Percentiles rank a stretch among this genome's conserved stretches.
Conservation (phyloP, 2,113 vertebrate genomes). For the Oceanites oceanicus region DNA sequence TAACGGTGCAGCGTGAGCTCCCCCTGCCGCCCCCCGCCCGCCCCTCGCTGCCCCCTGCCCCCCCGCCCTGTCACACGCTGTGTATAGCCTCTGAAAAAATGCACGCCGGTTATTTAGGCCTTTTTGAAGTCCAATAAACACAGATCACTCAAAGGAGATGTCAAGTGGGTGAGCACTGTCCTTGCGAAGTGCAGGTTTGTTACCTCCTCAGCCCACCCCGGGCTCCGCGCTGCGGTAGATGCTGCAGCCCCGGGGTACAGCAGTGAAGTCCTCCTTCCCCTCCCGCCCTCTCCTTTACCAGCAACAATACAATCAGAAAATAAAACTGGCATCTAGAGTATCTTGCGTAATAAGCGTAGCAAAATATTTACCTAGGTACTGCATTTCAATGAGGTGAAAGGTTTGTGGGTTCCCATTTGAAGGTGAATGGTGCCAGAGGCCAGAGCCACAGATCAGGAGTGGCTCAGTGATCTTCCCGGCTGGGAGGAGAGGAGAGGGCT, state of each 20-base stretch:
- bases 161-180: fast-evolving
- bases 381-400: background rate
- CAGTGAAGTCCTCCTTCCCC: background rate
- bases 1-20: slow-evolving; percentile 18
- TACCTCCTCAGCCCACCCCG: fast-evolving
- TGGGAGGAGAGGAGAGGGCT: background rate
- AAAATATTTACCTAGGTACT: background rate
- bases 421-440: background rate
- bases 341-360: fast-evolving
- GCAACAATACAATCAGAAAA: fast-evolving
- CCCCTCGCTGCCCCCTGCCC: background rate
- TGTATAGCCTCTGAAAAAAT: background rate
- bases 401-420: background rate
- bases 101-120: fast-evolving
- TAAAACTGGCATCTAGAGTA: fast-evolving
- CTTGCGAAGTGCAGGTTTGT: background rate
- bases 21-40: background rate
- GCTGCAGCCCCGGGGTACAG: fast-evolving
- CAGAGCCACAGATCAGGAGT: background rate
- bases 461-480: fast-evolving
- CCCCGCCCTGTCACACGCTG: fast-evolving
- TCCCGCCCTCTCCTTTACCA: background rate
- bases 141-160: fast-evolving
- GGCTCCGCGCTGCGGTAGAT: fast-evolving
- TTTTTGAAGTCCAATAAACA: fast-evolving